A percentile compares a stretch with the other conserved stretches of the same genome.
These are phyloP conservation scores for Psephotus haematonotus DNA, from an alignment of 2,113 vertebrate genomes.

Conservation along the genomic window DNA sequence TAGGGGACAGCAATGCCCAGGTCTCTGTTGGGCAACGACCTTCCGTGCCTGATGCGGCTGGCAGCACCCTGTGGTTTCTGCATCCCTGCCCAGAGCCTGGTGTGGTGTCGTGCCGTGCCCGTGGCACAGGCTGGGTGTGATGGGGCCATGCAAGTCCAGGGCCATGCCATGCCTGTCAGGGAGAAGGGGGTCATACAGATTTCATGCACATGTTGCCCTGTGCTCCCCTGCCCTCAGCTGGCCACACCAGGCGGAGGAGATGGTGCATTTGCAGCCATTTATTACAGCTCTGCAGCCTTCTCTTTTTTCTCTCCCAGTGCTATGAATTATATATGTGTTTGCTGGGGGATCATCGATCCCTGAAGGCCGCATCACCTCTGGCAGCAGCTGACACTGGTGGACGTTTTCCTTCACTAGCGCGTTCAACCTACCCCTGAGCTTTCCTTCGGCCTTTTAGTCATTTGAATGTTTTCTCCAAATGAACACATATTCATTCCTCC, in stretches of 20 bases:
- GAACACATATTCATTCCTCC: accelerated
- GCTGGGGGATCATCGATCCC: not conserved
- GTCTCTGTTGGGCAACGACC: not conserved
- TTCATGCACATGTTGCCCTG: not conserved
- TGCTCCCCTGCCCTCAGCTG: not conserved
- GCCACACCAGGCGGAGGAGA: not conserved
- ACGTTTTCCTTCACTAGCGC: not conserved
- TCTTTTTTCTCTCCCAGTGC: too few species aligned
- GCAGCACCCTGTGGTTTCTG: not conserved
- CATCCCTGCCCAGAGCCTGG: not conserved
- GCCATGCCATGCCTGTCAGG: not conserved
- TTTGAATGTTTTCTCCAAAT: not conserved
- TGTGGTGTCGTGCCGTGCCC: not conserved
- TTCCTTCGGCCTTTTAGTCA: not conserved
- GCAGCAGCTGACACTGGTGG: not conserved
- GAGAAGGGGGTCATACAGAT: not conserved
- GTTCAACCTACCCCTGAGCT: accelerated
- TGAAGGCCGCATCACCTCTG: not conserved
- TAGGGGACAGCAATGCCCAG: not conserved
- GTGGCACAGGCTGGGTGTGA: not conserved
- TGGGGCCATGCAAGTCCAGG: not conserved
- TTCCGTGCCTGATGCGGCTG: too few species aligned
- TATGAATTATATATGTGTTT: not conserved
- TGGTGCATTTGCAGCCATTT: not conserved
- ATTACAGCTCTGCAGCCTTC: not conserved